Evolutionary conservation across 1,140 invertebrate genomes (phyloP).

Genomic region (Rhagoletis pomonella): DNA sequence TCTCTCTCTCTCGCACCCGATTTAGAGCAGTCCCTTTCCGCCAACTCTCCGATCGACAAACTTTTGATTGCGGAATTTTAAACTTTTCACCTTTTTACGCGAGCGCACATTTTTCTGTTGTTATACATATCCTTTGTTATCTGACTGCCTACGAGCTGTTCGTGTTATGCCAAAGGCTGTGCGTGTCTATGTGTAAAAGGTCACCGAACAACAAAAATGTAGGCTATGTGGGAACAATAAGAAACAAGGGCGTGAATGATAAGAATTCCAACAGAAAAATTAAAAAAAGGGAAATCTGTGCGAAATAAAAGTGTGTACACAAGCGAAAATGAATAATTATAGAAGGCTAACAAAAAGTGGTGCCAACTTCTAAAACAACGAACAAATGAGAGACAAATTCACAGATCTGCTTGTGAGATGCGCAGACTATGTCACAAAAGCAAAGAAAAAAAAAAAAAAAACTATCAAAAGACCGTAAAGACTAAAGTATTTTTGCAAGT

Average conservation of each 20-base stretch:
- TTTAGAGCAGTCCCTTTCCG: background rate
- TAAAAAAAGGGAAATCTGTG: background rate
- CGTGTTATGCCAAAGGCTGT: background rate
- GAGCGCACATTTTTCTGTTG: conserved; percentile 52
- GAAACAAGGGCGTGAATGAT: background rate
- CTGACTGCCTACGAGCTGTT: background rate
- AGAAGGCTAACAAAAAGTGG: background rate
- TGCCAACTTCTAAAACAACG: background rate
- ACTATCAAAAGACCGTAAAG: too few species aligned
- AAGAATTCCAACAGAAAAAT: background rate
- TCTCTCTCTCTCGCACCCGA: background rate
- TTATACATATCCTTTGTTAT: conserved; percentile 24
- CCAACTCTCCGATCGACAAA: background rate
- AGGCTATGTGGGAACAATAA: background rate
- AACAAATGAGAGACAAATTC: background rate
- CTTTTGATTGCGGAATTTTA: conserved; percentile 50
- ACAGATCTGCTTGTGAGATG: background rate
- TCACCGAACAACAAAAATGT: conserved; percentile 38
- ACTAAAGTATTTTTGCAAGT: too few species aligned
- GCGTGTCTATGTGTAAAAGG: conserved; percentile 1
- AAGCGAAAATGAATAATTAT: conserved; percentile 7
- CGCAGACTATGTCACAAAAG: background rate
- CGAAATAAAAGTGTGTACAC: background rate
- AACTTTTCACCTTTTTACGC: conserved; percentile 48
- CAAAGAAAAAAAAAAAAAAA: too few species aligned